A percentile compares a stretch with the other conserved stretches of the same genome.
Evolutionary conservation across 1,140 invertebrate species (phyloP).

Genomic region (Drosophila takahashii): DNA sequence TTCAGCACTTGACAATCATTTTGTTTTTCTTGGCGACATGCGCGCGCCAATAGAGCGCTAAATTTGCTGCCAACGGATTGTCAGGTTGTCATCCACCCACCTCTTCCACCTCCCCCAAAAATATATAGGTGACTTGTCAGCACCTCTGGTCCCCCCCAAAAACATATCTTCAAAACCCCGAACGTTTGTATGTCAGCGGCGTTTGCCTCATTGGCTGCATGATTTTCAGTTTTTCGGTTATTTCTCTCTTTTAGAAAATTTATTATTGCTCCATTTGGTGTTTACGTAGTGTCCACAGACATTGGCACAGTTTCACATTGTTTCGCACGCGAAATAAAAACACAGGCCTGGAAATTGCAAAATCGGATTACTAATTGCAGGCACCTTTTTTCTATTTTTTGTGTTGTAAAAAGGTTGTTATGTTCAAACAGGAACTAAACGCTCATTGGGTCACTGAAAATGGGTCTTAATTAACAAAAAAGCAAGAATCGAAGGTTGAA

Average conservation of each 20-base stretch:
- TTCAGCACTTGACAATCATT: conserved; percentile 57
- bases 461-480: conserved; percentile 31
- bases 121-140: conserved; percentile 62
- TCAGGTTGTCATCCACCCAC: conserved; percentile 12
- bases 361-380: conserved; percentile 42
- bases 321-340: conserved; percentile 27
- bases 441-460: too few relatives aligned
- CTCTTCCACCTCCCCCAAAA: not conserved
- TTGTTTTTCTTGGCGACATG: conserved; percentile 40
- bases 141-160: conserved; percentile 25
- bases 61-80: conserved; percentile 46
- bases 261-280: conserved; percentile 49
- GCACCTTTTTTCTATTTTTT: not conserved
- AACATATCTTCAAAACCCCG: not conserved
- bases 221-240: conserved; percentile 66
- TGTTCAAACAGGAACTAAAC: conserved; percentile 5
- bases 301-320: conserved; percentile 46
- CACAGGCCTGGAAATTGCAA: conserved; percentile 5
- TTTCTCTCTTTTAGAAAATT: conserved; percentile 49
- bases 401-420: not conserved
- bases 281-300: conserved; percentile 24
- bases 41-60: conserved; percentile 42
- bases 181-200: conserved; percentile 66
- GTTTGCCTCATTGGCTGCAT: conserved; percentile 77
- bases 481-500: conserved; percentile 54